Base-by-base conservation (phyloP, 2,113 vertebrate species). In the Sander vitreus region DNA sequence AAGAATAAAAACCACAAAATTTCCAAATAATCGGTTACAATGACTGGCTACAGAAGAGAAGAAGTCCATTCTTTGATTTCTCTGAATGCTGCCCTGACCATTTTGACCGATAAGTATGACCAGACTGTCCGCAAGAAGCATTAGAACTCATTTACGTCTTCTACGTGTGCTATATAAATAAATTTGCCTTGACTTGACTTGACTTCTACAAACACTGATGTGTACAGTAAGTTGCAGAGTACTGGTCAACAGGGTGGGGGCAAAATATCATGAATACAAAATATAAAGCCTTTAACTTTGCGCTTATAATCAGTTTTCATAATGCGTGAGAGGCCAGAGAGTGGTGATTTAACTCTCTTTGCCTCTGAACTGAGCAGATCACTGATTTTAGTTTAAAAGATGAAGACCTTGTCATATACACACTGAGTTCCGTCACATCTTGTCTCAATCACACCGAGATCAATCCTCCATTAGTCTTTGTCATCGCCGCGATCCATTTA, bases 381-480 rank as follows among this genome's bases (percentile, higher is more conserved):
- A 33, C 39, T 63, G 48, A 60, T 63, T 72, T 58, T 19, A 33
- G n/a, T 51, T 18, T 25, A 30, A 63, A 50, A 50, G 39, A 39
- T 1, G 16, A 50, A 9, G 23, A 64, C 25, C 69, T 68, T 2
- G 54, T 60, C 74, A 57, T 65, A 2, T 12, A 9, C 33, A n/a
- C 25, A 33, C 66, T 13, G 5, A 18, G 6, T 57, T n/a, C n/a
- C 10, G n/a, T 73, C 64, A 10, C 19, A n/a, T 30, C 39, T 57
- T 0, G 53, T 43, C 69, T 85, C 70, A 85, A 75, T 83, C 80
- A 84, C 36, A 72, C 54, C 3, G 0, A 13, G 54, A 86, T 86
- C 83, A 68, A 85, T 87, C 59, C 69, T 69, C 30, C 23, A 64
- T 88, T 74, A 60, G 81, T 88, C 80, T 80, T 16, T 45, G 65